Evolutionary conservation across 1,140 invertebrate species (phyloP).

Genomic region (Brachionus rotundiformis): DNA sequence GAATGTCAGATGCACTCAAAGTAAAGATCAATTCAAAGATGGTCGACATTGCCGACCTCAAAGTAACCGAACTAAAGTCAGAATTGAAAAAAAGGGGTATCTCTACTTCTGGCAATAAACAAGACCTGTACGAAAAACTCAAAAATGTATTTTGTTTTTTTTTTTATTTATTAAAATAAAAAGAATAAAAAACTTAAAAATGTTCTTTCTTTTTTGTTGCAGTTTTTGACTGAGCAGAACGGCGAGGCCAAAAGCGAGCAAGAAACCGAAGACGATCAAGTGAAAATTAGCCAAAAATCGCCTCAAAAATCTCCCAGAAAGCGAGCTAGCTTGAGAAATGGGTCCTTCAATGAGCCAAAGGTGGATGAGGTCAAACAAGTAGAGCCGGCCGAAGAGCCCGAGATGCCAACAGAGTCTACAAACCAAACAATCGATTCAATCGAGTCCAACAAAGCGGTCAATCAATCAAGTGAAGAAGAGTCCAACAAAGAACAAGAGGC

Average conservation of each 20-base stretch:
- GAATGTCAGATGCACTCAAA: conserved; percentile 22
- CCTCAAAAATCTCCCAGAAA: conserved; percentile 24
- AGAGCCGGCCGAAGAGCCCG: not conserved
- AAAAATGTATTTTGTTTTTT: conserved; percentile 47
- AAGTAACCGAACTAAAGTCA: conserved; percentile 28
- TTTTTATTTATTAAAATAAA: no score
- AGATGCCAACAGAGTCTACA: not conserved
- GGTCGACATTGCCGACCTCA: conserved; percentile 4
- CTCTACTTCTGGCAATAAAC: conserved; percentile 41
- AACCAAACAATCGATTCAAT: not conserved
- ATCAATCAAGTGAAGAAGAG: not conserved
- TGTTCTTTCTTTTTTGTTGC: not conserved
- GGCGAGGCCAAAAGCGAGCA: not conserved
- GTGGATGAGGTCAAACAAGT: not conserved
- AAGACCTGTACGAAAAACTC: conserved; percentile 41
- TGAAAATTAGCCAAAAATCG: not conserved
- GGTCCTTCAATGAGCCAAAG: not conserved
- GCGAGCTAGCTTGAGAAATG: not conserved
- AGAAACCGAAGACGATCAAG: not conserved
- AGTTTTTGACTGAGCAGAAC: conserved; percentile 22
- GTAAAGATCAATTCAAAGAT: conserved; percentile 34
- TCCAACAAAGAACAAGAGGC: not conserved
- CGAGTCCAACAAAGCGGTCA: not conserved
- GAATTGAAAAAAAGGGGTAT: conserved; percentile 43
- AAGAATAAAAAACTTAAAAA: not conserved